Conservation (phyloP, 2,888 invertebrate species). For the Patella pellucida region DNA sequence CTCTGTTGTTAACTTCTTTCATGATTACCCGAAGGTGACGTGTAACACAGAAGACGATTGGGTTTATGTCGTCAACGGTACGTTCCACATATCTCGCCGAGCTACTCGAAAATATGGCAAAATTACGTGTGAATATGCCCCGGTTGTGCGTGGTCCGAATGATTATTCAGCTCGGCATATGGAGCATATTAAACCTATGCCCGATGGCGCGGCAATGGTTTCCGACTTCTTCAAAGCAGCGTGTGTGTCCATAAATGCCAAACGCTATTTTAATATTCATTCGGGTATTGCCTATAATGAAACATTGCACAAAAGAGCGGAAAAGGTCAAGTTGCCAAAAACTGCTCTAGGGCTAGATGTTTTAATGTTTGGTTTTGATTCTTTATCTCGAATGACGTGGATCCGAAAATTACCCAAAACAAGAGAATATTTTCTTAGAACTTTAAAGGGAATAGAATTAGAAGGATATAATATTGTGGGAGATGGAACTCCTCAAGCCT, state of each 20-base stretch:
- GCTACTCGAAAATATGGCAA: conserved; percentile 72
- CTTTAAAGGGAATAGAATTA: conserved; percentile 74
- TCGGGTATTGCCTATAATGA: conserved; percentile 73
- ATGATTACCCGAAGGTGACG: conserved; percentile 76
- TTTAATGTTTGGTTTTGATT: conserved; percentile 90
- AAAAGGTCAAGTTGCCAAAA: conserved; percentile 28
- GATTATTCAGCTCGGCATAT: conserved; percentile 53
- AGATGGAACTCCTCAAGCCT: conserved; percentile 75
- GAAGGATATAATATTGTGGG: conserved; percentile 75
- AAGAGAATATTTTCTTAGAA: conserved; percentile 57
- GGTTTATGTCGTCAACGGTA: conserved; percentile 82
- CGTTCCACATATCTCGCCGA: conserved; percentile 74
- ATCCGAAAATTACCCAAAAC: conserved; percentile 62
- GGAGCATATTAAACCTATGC: conserved; percentile 45
- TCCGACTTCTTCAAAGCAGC: conserved; percentile 64
- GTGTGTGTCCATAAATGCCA: conserved; percentile 55
- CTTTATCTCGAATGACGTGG: conserved; percentile 83
- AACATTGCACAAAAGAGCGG: conserved; percentile 25
- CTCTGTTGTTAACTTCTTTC: conserved; percentile 82
- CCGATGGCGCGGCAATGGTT: conserved; percentile 47
- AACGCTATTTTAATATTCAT: conserved; percentile 79
- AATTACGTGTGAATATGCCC: conserved; percentile 75
- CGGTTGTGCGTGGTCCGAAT: conserved; percentile 60
- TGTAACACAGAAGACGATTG: conserved; percentile 80
- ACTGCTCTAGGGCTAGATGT: conserved; percentile 78